Percentiles rank a stretch among this genome's conserved stretches.
Conservation (phyloP, 2,797 vertebrate species). For the Pelobates cultripes region DNA sequence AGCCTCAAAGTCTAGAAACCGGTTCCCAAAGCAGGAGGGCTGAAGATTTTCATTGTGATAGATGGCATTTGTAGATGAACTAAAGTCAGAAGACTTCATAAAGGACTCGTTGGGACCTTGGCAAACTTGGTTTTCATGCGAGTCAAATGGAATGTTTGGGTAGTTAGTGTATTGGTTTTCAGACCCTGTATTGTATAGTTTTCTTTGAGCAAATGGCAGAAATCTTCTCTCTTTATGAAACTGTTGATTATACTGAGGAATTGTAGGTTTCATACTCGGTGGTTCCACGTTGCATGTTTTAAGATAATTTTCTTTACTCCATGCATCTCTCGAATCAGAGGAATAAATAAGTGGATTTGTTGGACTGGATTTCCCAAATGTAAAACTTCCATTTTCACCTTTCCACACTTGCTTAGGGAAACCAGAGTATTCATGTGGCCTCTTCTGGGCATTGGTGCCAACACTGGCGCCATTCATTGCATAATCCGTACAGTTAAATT, state of each 20-base stretch:
- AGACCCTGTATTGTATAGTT: constrained; percentile 15
- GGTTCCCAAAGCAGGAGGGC: neutral
- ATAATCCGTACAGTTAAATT: neutral
- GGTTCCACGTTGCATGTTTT: constrained; percentile 49
- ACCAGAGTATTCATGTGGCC: constrained; percentile 1
- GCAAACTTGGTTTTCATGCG: constrained; percentile 37
- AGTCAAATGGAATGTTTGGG: constrained; percentile 40
- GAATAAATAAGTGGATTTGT: constrained; percentile 37
- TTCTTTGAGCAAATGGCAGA: constrained; percentile 26
- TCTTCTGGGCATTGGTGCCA: constrained; percentile 38
- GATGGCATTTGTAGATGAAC: constrained; percentile 47
- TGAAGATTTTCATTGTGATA: constrained; percentile 53
- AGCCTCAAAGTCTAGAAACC: constrained; percentile 51
- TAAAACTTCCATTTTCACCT: constrained; percentile 48
- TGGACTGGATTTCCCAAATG: constrained; percentile 36
- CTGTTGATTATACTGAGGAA: constrained; percentile 25
- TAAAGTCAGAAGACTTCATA: constrained; percentile 23
- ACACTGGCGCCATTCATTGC: neutral
- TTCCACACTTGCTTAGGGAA: constrained; percentile 56
- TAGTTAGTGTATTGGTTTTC: constrained; percentile 48
- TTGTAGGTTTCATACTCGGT: neutral
- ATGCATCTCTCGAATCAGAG: constrained; percentile 31
- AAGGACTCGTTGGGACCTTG: constrained; percentile 46
- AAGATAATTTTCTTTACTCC: constrained; percentile 57
- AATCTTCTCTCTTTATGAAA: constrained; percentile 52